These are phyloP conservation scores for Terrapene triunguis DNA, from an alignment of 2,113 vertebrate genomes.

Conservation along the genomic window DNA sequence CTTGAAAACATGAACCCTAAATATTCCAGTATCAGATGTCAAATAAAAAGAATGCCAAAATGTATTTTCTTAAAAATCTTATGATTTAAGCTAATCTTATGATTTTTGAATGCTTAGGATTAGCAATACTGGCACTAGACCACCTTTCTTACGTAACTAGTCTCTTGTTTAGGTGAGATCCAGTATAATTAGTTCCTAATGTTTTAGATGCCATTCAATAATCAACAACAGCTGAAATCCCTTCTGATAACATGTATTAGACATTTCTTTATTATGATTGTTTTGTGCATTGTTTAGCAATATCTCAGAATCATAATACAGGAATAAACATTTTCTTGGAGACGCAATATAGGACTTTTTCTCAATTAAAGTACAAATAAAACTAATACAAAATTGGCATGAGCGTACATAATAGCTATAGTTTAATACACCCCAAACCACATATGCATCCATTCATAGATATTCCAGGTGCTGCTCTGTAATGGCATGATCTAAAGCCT, in stretches of 20 bases:
- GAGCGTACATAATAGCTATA: accelerated
- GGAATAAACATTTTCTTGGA: background rate
- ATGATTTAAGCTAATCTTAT: background rate
- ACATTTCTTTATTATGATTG: background rate
- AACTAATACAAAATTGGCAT: background rate
- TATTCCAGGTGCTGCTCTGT: accelerated
- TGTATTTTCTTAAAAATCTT: background rate
- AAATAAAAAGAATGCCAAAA: background rate
- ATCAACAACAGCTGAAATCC: background rate
- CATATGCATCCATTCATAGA: background rate
- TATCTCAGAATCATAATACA: background rate
- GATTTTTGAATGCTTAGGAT: background rate
- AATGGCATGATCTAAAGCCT: background rate
- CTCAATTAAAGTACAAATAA: background rate
- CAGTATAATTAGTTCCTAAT: background rate
- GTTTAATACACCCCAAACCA: background rate
- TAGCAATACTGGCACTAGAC: background rate
- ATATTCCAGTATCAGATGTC: background rate
- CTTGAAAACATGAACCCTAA: background rate
- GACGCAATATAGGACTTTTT: background rate
- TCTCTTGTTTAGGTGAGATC: background rate
- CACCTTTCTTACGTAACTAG: background rate
- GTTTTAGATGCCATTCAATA: background rate
- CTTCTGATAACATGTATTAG: background rate
- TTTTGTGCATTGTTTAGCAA: background rate